A percentile compares a stretch with the other conserved stretches of the same genome.
Conservation (phyloP, 2,888 invertebrate genomes). For the Loripinus fragilis region DNA sequence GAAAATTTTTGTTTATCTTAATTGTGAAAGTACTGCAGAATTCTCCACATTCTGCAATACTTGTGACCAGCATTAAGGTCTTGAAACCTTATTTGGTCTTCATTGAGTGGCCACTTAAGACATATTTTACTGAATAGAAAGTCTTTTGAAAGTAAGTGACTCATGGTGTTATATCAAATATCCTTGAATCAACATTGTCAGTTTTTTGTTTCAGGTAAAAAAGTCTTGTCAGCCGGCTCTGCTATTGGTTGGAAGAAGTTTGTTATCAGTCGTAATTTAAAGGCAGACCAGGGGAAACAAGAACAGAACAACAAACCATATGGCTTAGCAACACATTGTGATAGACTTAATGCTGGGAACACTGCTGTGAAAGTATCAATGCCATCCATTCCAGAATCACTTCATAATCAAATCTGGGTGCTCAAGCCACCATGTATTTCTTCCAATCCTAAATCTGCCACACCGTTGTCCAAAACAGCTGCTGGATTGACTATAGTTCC, state of each 20-base stretch:
- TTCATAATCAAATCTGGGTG: slow-evolving; percentile 23
- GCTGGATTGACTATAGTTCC: slow-evolving; percentile 26
- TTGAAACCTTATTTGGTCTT: too few relatives aligned
- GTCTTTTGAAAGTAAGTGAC: too few relatives aligned
- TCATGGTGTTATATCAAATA: too few relatives aligned
- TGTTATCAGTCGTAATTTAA: slow-evolving; percentile 23
- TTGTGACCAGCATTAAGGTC: too few relatives aligned
- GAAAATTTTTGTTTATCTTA: too few relatives aligned
- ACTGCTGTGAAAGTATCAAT: not conserved
- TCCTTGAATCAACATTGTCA: too few relatives aligned
- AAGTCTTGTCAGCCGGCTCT: slow-evolving; percentile 47
- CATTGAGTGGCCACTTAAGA: too few relatives aligned
- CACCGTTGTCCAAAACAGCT: not conserved
- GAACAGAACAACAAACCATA: slow-evolving; percentile 26
- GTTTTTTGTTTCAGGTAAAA: too few relatives aligned
- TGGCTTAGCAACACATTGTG: not conserved
- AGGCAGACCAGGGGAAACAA: slow-evolving; percentile 41
- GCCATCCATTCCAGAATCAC: not conserved
- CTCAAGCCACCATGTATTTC: slow-evolving; percentile 16
- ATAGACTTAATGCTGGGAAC: not conserved
- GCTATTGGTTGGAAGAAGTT: slow-evolving; percentile 33
- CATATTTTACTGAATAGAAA: too few relatives aligned
- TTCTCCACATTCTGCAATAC: too few relatives aligned
- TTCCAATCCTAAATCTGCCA: not conserved
- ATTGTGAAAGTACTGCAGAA: too few relatives aligned